Evolutionary conservation across 2,113 vertebrate genomes (phyloP).

Genomic region (Colistium nudipinnis): DNA sequence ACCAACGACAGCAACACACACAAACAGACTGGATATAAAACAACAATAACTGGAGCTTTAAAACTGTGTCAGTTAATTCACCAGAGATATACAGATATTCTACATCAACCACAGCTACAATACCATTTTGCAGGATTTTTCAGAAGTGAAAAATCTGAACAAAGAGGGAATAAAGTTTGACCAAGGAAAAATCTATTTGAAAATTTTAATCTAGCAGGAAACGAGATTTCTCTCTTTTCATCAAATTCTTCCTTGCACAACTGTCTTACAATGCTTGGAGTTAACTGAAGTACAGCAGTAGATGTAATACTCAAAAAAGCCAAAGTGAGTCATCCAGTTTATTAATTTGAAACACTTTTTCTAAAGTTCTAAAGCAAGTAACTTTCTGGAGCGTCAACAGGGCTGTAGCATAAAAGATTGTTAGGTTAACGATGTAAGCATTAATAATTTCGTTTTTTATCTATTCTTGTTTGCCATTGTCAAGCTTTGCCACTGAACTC

Average conservation of each 20-base stretch:
- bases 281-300: background rate
- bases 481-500: no score
- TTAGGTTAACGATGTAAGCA: no score
- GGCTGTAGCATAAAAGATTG: no score
- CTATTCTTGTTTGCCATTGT: no score
- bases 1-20: constrained; percentile 39
- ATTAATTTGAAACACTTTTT: background rate
- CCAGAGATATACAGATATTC: background rate
- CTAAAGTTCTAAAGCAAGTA: no score
- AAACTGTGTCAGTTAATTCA: no score
- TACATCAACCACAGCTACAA: constrained; percentile 10
- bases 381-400: no score
- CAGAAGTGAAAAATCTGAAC: background rate
- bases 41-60: constrained; percentile 17
- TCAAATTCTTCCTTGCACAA: background rate
- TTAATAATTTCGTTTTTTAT: no score
- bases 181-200: no score
- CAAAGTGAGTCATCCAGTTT: background rate
- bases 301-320: background rate
- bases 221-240: no score
- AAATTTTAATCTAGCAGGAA: no score
- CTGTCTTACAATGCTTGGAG: no score
- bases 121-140: background rate
- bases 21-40: constrained; percentile 9
- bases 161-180: background rate